Evolutionary conservation across 1,140 invertebrate species (phyloP).

Genomic region (Calliopsis andreniformis): DNA sequence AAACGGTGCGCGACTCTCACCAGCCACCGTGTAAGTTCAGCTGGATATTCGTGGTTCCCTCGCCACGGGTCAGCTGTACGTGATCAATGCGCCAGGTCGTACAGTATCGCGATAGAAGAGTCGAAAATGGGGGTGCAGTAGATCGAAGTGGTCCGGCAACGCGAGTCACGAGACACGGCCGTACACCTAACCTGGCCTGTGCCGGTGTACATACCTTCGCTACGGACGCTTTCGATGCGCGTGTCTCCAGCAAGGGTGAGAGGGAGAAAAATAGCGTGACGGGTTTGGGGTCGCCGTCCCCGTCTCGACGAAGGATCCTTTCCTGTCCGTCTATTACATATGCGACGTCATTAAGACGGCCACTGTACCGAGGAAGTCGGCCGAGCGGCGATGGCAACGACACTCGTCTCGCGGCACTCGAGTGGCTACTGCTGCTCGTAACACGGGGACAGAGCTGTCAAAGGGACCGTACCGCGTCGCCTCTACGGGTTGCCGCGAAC

Average conservation of each 20-base stretch:
- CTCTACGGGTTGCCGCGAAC: background rate
- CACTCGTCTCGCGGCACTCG: constrained; percentile 35
- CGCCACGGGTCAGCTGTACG: no score
- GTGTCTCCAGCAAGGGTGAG: constrained; percentile 48
- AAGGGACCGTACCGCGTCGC: constrained; percentile 7
- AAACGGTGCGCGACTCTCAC: background rate
- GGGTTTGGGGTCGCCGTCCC: constrained; percentile 51
- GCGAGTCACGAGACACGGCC: constrained; percentile 24
- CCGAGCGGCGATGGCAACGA: constrained; percentile 6
- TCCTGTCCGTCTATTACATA: constrained; percentile 33
- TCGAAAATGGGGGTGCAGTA: background rate
- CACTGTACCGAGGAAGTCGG: constrained; percentile 3
- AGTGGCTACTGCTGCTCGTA: constrained; percentile 20
- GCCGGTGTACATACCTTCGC: constrained; percentile 66
- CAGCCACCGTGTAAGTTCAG: background rate
- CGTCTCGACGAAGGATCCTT: constrained; percentile 35
- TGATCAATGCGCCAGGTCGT: no score
- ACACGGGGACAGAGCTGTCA: constrained; percentile 49
- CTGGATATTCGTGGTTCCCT: background rate
- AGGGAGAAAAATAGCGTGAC: constrained; percentile 41
- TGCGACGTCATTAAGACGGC: constrained; percentile 33
- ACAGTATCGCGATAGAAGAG: no score
- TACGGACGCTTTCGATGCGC: constrained; percentile 55
- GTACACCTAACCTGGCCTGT: constrained; percentile 68
- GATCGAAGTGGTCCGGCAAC: background rate